Conservation (phyloP, 2,888 invertebrate genomes). For the Apamea epomidion region DNA sequence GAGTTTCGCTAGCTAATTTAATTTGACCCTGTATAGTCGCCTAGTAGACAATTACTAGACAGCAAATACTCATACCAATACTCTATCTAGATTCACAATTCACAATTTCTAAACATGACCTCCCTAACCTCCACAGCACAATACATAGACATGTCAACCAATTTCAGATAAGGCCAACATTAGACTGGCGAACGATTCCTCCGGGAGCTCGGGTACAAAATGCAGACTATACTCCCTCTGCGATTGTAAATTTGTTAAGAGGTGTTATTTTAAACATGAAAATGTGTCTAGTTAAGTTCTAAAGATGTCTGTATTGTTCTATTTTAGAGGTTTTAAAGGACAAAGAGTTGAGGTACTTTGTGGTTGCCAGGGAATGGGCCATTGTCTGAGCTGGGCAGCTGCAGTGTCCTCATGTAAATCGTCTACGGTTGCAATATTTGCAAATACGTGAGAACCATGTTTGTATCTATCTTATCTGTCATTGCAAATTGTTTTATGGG, state of each 20-base stretch:
- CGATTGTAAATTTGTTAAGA: conserved; percentile 43
- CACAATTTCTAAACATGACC: not conserved
- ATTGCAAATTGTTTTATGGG: not conserved
- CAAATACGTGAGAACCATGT: not conserved
- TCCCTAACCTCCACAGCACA: not conserved
- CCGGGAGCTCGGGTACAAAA: conserved; percentile 26
- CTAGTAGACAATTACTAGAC: not conserved
- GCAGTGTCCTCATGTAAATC: not conserved
- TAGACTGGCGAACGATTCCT: conserved; percentile 35
- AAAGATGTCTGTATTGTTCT: conserved; percentile 31
- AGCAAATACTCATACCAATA: not conserved
- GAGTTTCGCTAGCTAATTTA: no score
- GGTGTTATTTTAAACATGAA: conserved; percentile 48
- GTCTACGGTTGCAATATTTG: not conserved
- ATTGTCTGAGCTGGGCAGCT: not conserved
- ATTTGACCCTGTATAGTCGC: not conserved
- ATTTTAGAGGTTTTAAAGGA: not conserved
- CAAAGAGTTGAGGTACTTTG: not conserved
- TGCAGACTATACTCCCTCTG: conserved; percentile 39
- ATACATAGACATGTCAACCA: conserved; percentile 24
- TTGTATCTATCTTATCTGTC: not conserved
- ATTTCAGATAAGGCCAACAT: conserved; percentile 44
- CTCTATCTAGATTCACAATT: not conserved
- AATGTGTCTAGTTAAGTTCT: conserved; percentile 30
- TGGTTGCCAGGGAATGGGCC: not conserved